A percentile compares a stretch with the other conserved stretches of the same genome.
Evolutionary conservation across 2,888 invertebrate genomes (phyloP).

Genomic region (Aphrophora alni): DNA sequence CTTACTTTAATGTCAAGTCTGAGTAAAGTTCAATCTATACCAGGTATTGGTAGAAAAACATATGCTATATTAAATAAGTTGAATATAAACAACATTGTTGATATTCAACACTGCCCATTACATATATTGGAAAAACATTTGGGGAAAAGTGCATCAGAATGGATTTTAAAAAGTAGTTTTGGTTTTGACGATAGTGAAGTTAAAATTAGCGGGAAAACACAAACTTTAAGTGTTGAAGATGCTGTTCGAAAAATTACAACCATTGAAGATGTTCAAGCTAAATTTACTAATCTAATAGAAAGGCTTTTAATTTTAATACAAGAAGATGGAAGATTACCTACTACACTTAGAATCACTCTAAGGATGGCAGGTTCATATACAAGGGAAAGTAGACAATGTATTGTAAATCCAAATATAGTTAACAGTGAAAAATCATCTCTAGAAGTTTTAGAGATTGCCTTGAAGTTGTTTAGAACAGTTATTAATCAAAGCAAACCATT

Average conservation of each 20-base stretch:
- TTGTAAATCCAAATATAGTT: constrained; percentile 61
- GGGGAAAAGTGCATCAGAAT: constrained; percentile 71
- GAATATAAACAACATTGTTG: constrained; percentile 69
- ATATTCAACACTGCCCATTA: constrained; percentile 59
- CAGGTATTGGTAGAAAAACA: constrained; percentile 78
- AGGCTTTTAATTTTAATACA: constrained; percentile 73
- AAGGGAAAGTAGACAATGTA: constrained; percentile 59
- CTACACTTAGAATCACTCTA: constrained; percentile 75
- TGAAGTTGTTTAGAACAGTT: constrained; percentile 56
- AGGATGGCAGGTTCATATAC: constrained; percentile 57
- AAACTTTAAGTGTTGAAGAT: constrained; percentile 81
- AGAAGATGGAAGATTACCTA: constrained; percentile 81
- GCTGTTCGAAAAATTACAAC: constrained; percentile 76
- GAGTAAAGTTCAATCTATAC: constrained; percentile 67
- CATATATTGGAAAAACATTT: constrained; percentile 62
- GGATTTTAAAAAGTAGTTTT: constrained; percentile 71
- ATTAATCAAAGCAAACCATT: constrained; percentile 26
- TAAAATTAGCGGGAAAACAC: constrained; percentile 76
- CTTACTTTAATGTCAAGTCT: constrained; percentile 70
- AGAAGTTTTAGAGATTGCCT: constrained; percentile 82
- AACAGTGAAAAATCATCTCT: constrained; percentile 79
- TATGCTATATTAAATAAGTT: constrained; percentile 68
- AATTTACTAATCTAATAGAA: constrained; percentile 70
- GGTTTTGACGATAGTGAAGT: constrained; percentile 78
- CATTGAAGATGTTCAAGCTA: constrained; percentile 75